Conservation (phyloP, 2,113 vertebrate species). For the Suncus etruscus region DNA sequence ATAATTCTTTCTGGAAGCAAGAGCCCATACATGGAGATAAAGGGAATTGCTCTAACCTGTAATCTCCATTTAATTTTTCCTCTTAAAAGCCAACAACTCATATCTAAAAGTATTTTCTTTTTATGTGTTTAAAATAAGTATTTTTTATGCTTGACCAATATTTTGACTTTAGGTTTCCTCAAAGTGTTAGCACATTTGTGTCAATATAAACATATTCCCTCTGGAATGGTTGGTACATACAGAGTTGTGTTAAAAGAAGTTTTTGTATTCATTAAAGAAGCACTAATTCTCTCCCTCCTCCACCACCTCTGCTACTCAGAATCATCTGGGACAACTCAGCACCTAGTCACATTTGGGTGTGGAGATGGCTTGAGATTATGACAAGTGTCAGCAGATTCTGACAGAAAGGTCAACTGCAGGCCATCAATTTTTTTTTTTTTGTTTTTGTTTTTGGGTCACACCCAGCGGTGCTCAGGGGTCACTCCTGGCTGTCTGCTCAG, state of each 20-base stretch:
- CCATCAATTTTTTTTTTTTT: too few species aligned
- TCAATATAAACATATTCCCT: not conserved
- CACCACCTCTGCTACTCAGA: not conserved
- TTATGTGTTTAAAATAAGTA: not conserved
- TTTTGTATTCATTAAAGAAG: not conserved
- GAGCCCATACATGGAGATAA: not conserved
- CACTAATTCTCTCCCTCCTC: not conserved
- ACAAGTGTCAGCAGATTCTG: not conserved
- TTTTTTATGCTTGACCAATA: not conserved
- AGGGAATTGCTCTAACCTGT: not conserved
- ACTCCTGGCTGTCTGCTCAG: too few species aligned
- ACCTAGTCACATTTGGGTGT: not conserved
- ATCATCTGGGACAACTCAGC: not conserved
- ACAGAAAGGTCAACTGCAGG: not conserved
- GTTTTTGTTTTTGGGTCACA: too few species aligned
- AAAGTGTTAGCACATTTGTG: not conserved
- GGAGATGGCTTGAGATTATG: not conserved
- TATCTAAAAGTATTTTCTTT: not conserved
- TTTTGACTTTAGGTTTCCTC: not conserved
- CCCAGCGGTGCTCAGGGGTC: too few species aligned
- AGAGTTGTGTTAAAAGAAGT: not conserved
- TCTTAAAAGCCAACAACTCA: not conserved
- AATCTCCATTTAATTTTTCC: not conserved
- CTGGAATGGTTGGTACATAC: not conserved
- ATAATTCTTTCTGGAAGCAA: not conserved